A percentile compares a stretch with the other conserved stretches of the same genome.
Evolutionary conservation across 2,888 invertebrate species (phyloP).

Genomic region (Fissipunctia ypsillon): DNA sequence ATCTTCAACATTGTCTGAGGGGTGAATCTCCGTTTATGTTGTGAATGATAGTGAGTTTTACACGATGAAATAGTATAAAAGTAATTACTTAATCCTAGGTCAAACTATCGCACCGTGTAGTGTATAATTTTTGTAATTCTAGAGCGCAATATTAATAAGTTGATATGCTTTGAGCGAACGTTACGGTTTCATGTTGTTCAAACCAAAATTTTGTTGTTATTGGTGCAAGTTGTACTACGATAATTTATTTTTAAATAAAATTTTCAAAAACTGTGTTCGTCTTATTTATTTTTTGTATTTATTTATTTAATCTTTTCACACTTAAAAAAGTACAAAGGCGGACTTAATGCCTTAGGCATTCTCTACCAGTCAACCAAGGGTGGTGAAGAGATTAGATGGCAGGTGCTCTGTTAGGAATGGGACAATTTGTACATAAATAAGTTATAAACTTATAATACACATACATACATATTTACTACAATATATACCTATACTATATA

Average conservation of each 20-base stretch:
- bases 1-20: constrained; percentile 63
- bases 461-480: too few relatives aligned
- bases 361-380: too few relatives aligned
- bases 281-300: constrained; percentile 64
- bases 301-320: too few relatives aligned
- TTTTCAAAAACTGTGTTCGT: constrained; percentile 72
- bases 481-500: too few relatives aligned
- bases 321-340: too few relatives aligned
- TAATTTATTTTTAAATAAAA: constrained; percentile 91
- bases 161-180: constrained; percentile 86
- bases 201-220: constrained; percentile 90
- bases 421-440: too few relatives aligned
- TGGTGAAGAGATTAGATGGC: too few relatives aligned
- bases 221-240: constrained; percentile 89
- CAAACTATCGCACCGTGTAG: constrained; percentile 79
- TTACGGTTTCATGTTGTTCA: constrained; percentile 87
- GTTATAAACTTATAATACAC: too few relatives aligned
- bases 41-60: constrained; percentile 72
- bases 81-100: constrained; percentile 72
- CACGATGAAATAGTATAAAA: constrained; percentile 68
- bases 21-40: constrained; percentile 79
- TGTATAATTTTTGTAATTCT: constrained; percentile 79
- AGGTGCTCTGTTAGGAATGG: too few relatives aligned
- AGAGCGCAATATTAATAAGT: constrained; percentile 78
- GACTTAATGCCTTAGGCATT: too few relatives aligned